Evolutionary conservation across 2,888 invertebrate genomes (phyloP).

Genomic region (Macropis europaea): DNA sequence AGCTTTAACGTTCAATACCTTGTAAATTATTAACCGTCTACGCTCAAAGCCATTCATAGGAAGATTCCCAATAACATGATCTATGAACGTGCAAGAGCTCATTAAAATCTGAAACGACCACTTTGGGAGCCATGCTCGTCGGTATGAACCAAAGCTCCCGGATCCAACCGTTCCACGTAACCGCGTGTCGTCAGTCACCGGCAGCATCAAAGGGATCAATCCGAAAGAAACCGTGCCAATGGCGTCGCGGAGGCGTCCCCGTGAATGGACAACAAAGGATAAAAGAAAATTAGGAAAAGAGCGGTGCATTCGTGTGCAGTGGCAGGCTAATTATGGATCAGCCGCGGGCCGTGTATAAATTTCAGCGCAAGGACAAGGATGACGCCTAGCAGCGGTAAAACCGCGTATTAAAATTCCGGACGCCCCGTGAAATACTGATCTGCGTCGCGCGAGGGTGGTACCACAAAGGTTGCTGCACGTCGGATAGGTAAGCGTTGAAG

Average conservation of each 20-base stretch:
- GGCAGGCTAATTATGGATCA: constrained; percentile 44
- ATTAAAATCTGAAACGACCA: no score
- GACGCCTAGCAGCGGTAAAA: constrained; percentile 45
- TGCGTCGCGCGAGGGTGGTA: constrained; percentile 47
- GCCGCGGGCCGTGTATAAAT: constrained; percentile 50
- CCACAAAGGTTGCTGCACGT: constrained; percentile 43
- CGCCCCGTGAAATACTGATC: constrained; percentile 71
- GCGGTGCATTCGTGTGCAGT: background rate
- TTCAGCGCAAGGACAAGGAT: constrained; percentile 25
- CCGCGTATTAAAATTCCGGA: constrained; percentile 74
- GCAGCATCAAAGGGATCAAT: constrained; percentile 12
- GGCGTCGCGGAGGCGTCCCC: background rate
- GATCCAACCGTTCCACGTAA: constrained; percentile 1
- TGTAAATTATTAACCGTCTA: no score
- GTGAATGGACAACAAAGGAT: background rate
- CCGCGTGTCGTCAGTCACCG: constrained; percentile 6
- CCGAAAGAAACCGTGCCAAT: background rate
- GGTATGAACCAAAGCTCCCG: background rate
- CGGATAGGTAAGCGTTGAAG: constrained; percentile 33
- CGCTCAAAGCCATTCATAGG: no score
- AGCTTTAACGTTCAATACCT: no score
- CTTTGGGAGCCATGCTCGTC: no score
- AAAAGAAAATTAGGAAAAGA: background rate
- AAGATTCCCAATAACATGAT: no score
- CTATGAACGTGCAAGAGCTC: no score